A percentile compares a stretch with the other conserved stretches of the same genome.
These are phyloP conservation scores for Athalia rosae DNA, from an alignment of 2,888 invertebrate genomes.

Conservation along the genomic window DNA sequence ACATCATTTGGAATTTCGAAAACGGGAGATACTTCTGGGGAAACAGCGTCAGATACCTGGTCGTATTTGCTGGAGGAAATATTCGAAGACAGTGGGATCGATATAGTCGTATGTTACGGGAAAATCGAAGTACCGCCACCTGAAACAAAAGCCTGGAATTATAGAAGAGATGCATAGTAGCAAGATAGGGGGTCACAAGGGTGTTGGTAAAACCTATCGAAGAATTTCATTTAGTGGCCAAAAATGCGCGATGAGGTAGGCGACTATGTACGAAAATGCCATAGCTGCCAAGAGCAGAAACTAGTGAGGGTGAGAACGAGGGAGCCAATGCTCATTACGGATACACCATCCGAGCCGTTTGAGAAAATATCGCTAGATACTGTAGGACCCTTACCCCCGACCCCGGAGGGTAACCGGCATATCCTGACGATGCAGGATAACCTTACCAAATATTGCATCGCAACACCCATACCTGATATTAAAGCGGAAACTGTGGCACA, in stretches of 20 bases:
- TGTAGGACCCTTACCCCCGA: too few relatives aligned
- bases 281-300: constrained; percentile 52
- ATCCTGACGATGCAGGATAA: too few relatives aligned
- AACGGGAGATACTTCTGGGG: constrained; percentile 37
- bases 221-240: constrained; percentile 53
- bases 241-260: constrained; percentile 48
- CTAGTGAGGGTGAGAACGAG: constrained; percentile 39
- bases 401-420: too few relatives aligned
- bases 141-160: too few relatives aligned
- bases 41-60: not conserved
- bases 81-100: not conserved
- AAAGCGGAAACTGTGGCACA: too few relatives aligned
- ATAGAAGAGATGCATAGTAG: constrained; percentile 49
- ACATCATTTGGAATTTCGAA: constrained; percentile 47
- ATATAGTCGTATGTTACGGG: not conserved
- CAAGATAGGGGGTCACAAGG: constrained; percentile 51
- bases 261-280: constrained; percentile 48
- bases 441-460: too few relatives aligned
- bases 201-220: constrained; percentile 48
- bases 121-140: constrained; percentile 12
- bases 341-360: too few relatives aligned
- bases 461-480: too few relatives aligned
- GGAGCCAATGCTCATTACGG: constrained; percentile 53
- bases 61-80: constrained; percentile 23
- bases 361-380: too few relatives aligned